phyloP scores from a whole-genome alignment of 2,113 vertebrate genomes.

The Sinocyclocheilus grahami region DNA sequence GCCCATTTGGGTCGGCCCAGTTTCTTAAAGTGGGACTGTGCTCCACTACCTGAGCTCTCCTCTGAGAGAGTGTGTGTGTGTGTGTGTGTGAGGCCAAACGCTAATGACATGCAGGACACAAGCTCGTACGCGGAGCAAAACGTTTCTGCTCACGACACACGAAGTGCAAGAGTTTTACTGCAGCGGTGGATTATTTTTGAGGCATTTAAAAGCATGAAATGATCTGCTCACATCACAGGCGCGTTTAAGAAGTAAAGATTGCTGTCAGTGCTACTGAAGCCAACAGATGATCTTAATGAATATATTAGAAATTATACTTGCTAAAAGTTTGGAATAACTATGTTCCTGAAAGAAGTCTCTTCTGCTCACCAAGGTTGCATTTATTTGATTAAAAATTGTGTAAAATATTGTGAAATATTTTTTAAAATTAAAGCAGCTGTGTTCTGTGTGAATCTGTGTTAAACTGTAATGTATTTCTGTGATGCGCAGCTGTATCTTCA shows the following conservation, averaged over 20 bases:
- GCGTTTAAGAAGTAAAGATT: background rate
- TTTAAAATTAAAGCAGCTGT: background rate
- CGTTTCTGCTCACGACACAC: background rate
- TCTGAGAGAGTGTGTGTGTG: background rate
- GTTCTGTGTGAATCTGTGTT: background rate
- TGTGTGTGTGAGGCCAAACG: background rate
- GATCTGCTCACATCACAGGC: background rate
- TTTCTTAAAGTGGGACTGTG: conserved; percentile 40
- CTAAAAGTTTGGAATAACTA: background rate
- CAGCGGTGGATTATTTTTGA: background rate
- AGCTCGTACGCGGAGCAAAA: background rate
- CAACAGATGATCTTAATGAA: background rate
- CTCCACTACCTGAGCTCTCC: conserved; percentile 41
- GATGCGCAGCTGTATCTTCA: background rate
- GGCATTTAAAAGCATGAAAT: background rate
- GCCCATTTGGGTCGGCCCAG: conserved; percentile 50
- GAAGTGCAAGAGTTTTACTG: background rate
- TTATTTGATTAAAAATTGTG: background rate
- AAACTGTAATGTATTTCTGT: background rate
- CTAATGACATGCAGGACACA: background rate
- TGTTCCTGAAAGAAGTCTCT: background rate
- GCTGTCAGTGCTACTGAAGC: too few relatives aligned
- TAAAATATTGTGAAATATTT: too few relatives aligned
- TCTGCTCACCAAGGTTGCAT: background rate
- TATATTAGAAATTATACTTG: background rate